These are phyloP conservation scores for Pseudorhiza aurosa DNA, from an alignment of 30 jellyfish, hydroid and myxozoan species.

Conservation along the genomic window DNA sequence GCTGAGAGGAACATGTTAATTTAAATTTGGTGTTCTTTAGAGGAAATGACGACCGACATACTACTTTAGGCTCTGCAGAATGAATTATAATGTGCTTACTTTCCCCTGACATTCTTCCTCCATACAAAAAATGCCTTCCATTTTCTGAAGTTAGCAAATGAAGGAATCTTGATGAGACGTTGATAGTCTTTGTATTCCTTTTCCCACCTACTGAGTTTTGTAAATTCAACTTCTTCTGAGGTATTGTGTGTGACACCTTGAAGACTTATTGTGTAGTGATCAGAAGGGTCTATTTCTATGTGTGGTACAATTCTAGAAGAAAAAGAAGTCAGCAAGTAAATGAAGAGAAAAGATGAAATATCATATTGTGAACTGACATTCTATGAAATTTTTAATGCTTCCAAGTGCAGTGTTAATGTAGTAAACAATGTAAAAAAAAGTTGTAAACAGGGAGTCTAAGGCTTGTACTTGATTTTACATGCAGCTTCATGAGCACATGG, in stretches of 20 bases:
- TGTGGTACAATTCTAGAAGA: constrained; percentile 82
- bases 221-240: constrained; percentile 83
- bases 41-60: too few species aligned
- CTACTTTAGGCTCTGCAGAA: background rate
- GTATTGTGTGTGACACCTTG: constrained; percentile 92
- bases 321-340: background rate
- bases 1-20: too few species aligned
- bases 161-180: constrained; percentile 72
- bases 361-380: too few species aligned
- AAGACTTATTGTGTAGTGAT: constrained; percentile 91
- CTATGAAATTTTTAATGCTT: too few species aligned
- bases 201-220: constrained; percentile 92
- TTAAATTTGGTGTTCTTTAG: too few species aligned
- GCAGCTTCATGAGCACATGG: too few species aligned
- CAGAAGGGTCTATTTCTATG: constrained; percentile 71
- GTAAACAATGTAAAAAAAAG: too few species aligned
- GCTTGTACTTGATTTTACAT: too few species aligned
- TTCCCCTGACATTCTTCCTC: constrained; percentile 88
- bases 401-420: too few species aligned
- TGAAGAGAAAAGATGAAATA: too few species aligned
- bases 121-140: constrained; percentile 97
- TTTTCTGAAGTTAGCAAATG: constrained; percentile 89
- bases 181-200: constrained; percentile 86
- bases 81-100: constrained; percentile 41
- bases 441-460: too few species aligned